Conservation (phyloP, 2,888 invertebrate genomes). For the Lasioglossum lativentre region DNA sequence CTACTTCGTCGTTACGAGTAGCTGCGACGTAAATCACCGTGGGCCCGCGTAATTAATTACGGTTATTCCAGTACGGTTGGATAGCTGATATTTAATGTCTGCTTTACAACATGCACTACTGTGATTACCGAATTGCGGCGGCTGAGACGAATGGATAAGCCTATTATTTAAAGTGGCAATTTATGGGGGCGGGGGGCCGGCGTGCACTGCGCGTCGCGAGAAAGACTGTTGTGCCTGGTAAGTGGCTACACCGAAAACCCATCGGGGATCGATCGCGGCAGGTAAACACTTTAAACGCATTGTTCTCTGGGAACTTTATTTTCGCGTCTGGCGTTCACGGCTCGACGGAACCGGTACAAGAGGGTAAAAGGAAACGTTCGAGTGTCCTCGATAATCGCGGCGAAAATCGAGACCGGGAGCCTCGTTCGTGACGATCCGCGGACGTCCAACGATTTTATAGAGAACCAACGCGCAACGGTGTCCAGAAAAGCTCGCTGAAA, state of each 20-base stretch:
- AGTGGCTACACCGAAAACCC: conserved; percentile 45
- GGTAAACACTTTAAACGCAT: conserved; percentile 26
- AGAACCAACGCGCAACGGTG: conserved; percentile 51
- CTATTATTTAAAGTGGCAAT: conserved; percentile 5
- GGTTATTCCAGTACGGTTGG: not conserved
- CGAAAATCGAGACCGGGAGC: not conserved
- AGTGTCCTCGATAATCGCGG: not conserved
- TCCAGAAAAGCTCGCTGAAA: conserved; percentile 31
- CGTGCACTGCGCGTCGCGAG: not conserved
- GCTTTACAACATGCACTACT: not conserved
- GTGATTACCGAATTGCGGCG: not conserved
- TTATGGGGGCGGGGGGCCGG: accelerated
- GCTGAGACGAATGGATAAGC: not conserved
- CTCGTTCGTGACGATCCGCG: not conserved
- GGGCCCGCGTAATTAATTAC: not conserved
- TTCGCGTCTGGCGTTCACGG: not conserved
- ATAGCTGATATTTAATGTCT: not conserved
- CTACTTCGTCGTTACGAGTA: not conserved
- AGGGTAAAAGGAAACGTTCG: not conserved
- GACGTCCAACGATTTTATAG: not conserved
- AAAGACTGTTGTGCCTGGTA: conserved; percentile 9
- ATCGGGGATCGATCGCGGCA: conserved; percentile 35
- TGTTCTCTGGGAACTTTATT: conserved; percentile 22
- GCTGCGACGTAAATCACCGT: not conserved
- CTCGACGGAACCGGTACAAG: not conserved